Base-by-base conservation (phyloP, 1,140 invertebrate species). In the Pararge aegeria region DNA sequence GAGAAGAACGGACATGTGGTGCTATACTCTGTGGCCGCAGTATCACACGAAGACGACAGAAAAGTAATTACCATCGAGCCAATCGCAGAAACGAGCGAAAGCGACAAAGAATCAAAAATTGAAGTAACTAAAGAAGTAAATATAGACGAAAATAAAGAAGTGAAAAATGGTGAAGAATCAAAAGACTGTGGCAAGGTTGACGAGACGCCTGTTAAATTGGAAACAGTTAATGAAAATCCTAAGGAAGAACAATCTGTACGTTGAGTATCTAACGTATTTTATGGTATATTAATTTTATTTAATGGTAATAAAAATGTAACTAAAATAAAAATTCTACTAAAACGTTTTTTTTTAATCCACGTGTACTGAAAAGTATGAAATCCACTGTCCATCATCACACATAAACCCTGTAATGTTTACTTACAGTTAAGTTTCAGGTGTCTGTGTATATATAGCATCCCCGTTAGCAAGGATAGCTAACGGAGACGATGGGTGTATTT, bases 191-290 rank as follows among this genome's bases (percentile, higher is more conserved):
- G 13, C 5, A 61, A 58, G 2, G 52, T 50, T 19, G 61, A 64
- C 5, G 65, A 68, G 24, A 49, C 56, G 5, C 49, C 55, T 1
- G 46, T 29, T 0, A 70, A 68, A 37, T 29, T 78, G 9, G 75
- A 75, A 42, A 78, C 75, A 5, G 68, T 78, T 1, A 54, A 67
- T 18, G 77, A 80, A 63, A 62, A 68, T 5, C 44, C 60, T 12
- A 79, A 73, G 44, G 67, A 72, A 52, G 64, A 68, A 57, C 21
- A 62, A 54, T 55, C 18, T 52, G 44, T 52, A 27, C 27, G 50
- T 24, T 21, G 13, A 38, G 13, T 19, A 20, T n/a, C n/a, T n/a
- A n/a, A n/a, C n/a, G n/a, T n/a, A n/a, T n/a, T n/a, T n/a, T n/a
- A n/a, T n/a, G n/a, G n/a, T n/a, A n/a, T n/a, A n/a, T n/a, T n/a